phyloP scores from a whole-genome alignment of 2,797 vertebrate genomes.

The Rhabdophis nuchalis region DNA sequence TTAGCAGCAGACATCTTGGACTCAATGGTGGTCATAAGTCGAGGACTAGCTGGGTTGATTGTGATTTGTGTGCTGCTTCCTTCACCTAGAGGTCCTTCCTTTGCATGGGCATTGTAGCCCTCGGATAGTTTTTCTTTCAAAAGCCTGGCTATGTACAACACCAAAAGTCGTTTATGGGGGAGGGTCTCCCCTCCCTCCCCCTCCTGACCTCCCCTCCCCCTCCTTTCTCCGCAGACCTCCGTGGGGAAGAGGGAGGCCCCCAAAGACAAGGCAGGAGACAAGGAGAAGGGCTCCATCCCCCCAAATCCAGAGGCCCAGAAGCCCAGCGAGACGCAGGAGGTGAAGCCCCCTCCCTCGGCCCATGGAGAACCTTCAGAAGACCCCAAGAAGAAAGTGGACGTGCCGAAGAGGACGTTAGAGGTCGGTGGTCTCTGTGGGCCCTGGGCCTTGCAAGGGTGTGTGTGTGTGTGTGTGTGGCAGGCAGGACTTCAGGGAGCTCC shows the following conservation, averaged over 20 bases:
- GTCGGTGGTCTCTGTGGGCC: background rate
- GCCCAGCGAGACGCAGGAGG: background rate
- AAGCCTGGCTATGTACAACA: background rate
- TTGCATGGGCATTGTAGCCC: background rate
- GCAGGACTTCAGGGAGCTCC: background rate
- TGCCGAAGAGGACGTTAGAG: background rate
- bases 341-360: background rate
- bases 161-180: background rate
- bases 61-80: no score
- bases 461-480: background rate
- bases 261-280: background rate
- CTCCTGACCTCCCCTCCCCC: background rate
- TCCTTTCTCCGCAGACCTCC: background rate
- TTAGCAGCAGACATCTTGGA: no score
- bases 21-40: background rate
- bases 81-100: background rate
- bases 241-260: background rate
- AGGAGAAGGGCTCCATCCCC: background rate
- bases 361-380: no score
- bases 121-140: no score
- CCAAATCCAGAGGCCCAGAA: background rate
- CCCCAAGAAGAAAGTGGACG: background rate
- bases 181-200: background rate
- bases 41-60: background rate
- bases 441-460: background rate